Evolutionary conservation across 1,140 invertebrate genomes (phyloP), one percentile per base, ranked within the genome.

Genomic region (Drosophila sturtevanti): DNA sequence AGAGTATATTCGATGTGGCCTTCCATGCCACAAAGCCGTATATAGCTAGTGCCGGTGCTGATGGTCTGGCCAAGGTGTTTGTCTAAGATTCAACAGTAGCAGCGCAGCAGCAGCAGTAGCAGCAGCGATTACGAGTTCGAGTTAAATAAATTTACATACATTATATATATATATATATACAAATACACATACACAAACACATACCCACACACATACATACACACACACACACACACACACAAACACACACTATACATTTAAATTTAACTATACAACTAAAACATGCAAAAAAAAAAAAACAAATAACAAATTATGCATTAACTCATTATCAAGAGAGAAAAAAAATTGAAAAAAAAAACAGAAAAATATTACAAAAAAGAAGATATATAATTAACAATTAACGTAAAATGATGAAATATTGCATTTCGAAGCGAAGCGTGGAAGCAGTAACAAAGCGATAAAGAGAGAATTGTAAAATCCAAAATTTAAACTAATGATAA

Each of bases 11-110:
- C 91, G 98, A 99, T 93, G 99, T 99, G 69, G 98, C 98, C 90
- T 99, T 99, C 94, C 99, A 99, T 94, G 98, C 99, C 82, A 96
- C 98, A 76, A 97, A 98, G 93, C 98, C 98, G 68, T 99, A 98
- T 92, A 99, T 99, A 91, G 99, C 98, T 67, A 99, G 97, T 93
- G 98, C 98, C 72, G 99, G 99, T 74, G 98, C 99, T 70, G 99
- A 99, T 94, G 98, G 97, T 70, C 94, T 99, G 81, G 98, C 98
- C 90, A 99, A 99, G 94, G 98, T 99, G 86, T 99, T 97, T 94
- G 96, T 96, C 92, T 96, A 94, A 79, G 48, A 38, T 22, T 31
- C 12, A 70, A 6, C 27, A 4, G 2, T 24, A 24, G 22, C 22
- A 24, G 24, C 37, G 27, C 27, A 4, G 2, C 4, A 24, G 22